Evolutionary conservation across 2,113 vertebrate species (phyloP).

Genomic region (Struthio camelus): DNA sequence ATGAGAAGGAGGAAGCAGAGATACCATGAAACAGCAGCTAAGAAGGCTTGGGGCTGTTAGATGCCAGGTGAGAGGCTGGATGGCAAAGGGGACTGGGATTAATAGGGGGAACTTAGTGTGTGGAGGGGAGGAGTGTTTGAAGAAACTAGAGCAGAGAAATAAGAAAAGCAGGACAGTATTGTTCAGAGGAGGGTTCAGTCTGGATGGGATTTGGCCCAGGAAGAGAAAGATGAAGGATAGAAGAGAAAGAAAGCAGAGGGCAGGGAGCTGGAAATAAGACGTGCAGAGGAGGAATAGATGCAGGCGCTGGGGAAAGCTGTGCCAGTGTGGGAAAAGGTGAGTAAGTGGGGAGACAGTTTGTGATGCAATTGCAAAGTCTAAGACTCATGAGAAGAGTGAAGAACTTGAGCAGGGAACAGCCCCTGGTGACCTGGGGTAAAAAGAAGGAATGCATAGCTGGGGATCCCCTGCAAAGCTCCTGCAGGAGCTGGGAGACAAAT

Average conservation of each 20-base stretch:
- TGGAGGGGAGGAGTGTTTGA: neutral
- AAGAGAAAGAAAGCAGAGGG: neutral
- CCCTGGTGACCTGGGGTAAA: neutral
- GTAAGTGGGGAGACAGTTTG: neutral
- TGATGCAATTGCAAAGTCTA: neutral
- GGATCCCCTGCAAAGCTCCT: too few species aligned
- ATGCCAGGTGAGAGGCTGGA: neutral
- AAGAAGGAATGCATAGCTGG: neutral
- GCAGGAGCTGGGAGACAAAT: neutral
- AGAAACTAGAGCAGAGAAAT: neutral
- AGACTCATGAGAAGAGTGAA: neutral
- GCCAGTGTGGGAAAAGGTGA: neutral
- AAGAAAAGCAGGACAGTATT: neutral
- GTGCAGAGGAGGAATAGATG: neutral
- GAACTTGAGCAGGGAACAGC: too few species aligned
- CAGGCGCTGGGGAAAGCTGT: neutral
- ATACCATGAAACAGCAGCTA: neutral
- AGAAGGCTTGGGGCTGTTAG: neutral
- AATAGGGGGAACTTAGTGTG: neutral
- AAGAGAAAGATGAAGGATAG: neutral
- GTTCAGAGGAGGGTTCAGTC: neutral
- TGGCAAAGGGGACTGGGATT: neutral
- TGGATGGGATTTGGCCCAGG: neutral
- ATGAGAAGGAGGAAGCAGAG: too few species aligned
- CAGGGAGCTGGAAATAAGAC: neutral